Conservation (phyloP, 2,797 vertebrate species). For the Leptatherina wallacei region DNA sequence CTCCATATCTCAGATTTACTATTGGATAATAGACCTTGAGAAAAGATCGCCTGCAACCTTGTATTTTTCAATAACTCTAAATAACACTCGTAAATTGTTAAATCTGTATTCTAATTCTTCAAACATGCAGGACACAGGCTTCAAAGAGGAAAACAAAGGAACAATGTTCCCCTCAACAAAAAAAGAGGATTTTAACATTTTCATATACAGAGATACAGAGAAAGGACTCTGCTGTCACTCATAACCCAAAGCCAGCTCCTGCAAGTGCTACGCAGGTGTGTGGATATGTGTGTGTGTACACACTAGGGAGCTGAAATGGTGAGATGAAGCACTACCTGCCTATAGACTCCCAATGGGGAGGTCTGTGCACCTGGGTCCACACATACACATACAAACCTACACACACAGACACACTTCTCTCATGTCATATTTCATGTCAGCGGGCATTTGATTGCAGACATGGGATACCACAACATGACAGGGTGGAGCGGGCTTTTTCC, state of each 20-base stretch:
- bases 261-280: conserved; percentile 59
- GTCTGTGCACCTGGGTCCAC: conserved; percentile 77
- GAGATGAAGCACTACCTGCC: conserved; percentile 70
- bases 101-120: conserved; percentile 21
- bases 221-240: conserved; percentile 24
- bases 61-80: conserved; percentile 24
- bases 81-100: conserved; percentile 33
- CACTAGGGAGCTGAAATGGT: conserved; percentile 56
- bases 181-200: conserved; percentile 2
- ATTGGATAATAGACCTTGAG: conserved; percentile 41
- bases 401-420: conserved; percentile 28
- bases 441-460: conserved; percentile 72
- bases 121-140: conserved; percentile 16
- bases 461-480: conserved; percentile 74
- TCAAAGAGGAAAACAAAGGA: not conserved
- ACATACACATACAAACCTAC: conserved; percentile 36
- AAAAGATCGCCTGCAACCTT: conserved; percentile 35
- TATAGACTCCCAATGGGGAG: conserved; percentile 74
- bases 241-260: conserved; percentile 45
- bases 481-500: conserved; percentile 68
- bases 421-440: conserved; percentile 75
- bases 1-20: conserved; percentile 31
- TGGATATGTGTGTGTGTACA: conserved; percentile 49
- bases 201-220: not conserved
- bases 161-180: not conserved